Conservation (phyloP, 2,888 invertebrate genomes). For the Agrotis ipsilon region DNA sequence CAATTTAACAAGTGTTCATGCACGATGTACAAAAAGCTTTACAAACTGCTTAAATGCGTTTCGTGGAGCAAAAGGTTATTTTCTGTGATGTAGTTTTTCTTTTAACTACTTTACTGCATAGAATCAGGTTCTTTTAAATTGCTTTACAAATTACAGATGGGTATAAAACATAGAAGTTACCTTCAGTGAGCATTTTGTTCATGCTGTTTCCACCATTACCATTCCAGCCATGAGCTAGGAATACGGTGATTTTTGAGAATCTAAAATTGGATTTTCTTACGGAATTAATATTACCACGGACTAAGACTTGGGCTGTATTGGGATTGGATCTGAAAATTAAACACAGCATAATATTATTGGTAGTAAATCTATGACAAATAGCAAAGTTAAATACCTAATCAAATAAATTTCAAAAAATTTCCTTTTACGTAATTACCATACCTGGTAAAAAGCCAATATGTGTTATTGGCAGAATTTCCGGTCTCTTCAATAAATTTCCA, state of each 20-base stretch:
- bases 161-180: constrained; percentile 60
- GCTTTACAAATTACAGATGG: neutral
- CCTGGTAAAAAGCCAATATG: constrained; percentile 78
- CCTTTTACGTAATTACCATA: constrained; percentile 64
- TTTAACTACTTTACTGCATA: neutral
- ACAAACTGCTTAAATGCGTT: too few relatives aligned
- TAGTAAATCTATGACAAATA: neutral
- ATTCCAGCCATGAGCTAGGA: constrained; percentile 83
- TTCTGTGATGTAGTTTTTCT: neutral
- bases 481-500: constrained; percentile 63
- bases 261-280: constrained; percentile 72
- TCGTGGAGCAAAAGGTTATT: too few relatives aligned
- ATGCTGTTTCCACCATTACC: constrained; percentile 74
- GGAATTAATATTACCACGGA: constrained; percentile 60
- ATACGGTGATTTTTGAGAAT: constrained; percentile 69
- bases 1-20: neutral
- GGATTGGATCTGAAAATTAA: constrained; percentile 72
- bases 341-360: neutral
- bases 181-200: constrained; percentile 73
- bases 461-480: constrained; percentile 70
- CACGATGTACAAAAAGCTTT: too few relatives aligned
- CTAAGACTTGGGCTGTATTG: constrained; percentile 66
- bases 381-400: too few relatives aligned
- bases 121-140: neutral
- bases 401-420: too few relatives aligned